These are phyloP conservation scores for Pterophyllum scalare DNA, from an alignment of 2,113 vertebrate species.

Conservation along the genomic window DNA sequence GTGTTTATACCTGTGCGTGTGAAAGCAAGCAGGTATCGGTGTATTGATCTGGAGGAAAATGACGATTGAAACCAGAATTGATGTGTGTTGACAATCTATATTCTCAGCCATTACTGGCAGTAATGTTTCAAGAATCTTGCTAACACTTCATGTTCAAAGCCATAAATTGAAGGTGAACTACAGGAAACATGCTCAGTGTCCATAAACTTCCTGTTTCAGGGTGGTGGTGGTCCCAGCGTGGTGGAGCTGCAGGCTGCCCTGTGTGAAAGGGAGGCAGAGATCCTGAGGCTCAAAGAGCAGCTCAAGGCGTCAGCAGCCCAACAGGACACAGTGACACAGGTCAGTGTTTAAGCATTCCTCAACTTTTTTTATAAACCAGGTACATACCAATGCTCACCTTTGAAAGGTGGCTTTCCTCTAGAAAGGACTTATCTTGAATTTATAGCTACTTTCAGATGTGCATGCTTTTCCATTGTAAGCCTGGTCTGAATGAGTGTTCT, in stretches of 20 bases:
- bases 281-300: slow-evolving; percentile 50
- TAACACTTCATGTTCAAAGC: neutral
- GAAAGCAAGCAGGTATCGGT: accelerated
- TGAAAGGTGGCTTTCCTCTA: neutral
- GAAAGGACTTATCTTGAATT: neutral
- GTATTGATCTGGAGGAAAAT: neutral
- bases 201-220: slow-evolving; percentile 34
- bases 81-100: neutral
- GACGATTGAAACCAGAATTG: neutral
- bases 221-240: neutral
- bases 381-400: neutral
- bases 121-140: neutral
- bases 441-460: neutral
- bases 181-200: neutral
- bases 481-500: neutral
- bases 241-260: slow-evolving; percentile 53
- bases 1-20: neutral
- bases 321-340: slow-evolving; percentile 43
- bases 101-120: neutral
- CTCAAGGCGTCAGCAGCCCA: neutral
- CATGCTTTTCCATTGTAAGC: neutral
- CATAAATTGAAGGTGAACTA: neutral
- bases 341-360: slow-evolving; percentile 3
- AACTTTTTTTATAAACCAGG: neutral
- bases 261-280: slow-evolving; percentile 57